A percentile compares a stretch with the other conserved stretches of the same genome.
Conservation (phyloP, 2,113 vertebrate genomes). For the Syrmaticus mikado region DNA sequence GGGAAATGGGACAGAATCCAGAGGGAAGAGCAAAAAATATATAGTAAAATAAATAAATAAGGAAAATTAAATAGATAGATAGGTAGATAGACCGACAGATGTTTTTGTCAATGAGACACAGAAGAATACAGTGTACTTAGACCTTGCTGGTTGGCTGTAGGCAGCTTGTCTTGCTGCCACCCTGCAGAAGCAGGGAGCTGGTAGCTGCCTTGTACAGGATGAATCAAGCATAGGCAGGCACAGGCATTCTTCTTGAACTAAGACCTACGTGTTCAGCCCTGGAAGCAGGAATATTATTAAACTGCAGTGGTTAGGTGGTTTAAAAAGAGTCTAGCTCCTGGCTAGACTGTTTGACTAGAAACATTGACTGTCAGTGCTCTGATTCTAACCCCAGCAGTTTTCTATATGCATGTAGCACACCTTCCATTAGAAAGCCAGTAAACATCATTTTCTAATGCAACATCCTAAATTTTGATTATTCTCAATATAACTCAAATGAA, state of each 20-base stretch:
- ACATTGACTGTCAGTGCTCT: background rate
- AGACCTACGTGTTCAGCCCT: background rate
- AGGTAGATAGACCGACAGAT: background rate
- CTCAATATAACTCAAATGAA: background rate
- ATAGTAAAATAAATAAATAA: background rate
- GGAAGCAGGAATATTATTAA: background rate
- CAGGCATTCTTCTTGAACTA: background rate
- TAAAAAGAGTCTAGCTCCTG: background rate
- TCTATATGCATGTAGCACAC: rapidly evolving
- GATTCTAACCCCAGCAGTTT: background rate
- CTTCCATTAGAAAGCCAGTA: background rate
- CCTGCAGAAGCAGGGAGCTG: background rate
- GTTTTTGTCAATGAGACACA: background rate
- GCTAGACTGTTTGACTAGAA: background rate
- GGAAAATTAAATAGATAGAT: background rate
- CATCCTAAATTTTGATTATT: background rate
- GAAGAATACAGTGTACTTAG: rapidly evolving
- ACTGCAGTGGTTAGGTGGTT: background rate
- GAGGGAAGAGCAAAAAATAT: background rate
- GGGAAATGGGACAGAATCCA: background rate
- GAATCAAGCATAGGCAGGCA: background rate
- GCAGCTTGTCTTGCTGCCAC: background rate
- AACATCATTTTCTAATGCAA: background rate
- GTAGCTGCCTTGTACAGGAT: background rate
- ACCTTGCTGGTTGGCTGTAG: background rate